phyloP scores from a whole-genome alignment of 2,113 vertebrate species.

The Eurystomus gularis region DNA sequence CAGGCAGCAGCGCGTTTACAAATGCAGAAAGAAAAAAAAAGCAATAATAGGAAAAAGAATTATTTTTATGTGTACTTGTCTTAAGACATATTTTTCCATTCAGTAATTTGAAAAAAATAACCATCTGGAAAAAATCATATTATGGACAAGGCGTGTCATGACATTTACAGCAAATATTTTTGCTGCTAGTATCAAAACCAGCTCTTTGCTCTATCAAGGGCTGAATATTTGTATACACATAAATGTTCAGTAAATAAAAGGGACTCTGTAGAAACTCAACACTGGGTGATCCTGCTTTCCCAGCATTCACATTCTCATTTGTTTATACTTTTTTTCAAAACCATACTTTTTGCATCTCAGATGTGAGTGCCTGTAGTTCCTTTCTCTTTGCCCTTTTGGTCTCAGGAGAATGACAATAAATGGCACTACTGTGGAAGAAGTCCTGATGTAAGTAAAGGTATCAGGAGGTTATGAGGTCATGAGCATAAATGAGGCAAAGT shows the following conservation, averaged over 20 bases:
- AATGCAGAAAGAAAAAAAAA: conserved; percentile 37
- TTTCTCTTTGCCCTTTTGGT: conserved; percentile 54
- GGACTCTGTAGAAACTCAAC: conserved; percentile 67
- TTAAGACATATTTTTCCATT: conserved; percentile 78
- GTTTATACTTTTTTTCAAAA: conserved; percentile 63
- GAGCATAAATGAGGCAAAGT: conserved; percentile 69
- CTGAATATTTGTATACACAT: conserved; percentile 61
- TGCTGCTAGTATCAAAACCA: conserved; percentile 75
- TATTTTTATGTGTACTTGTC: conserved; percentile 74
- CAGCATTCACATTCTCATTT: conserved; percentile 54
- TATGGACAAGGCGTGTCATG: conserved; percentile 80
- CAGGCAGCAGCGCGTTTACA: conserved; percentile 60
- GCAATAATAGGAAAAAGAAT: conserved; percentile 72
- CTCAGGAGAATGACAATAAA: conserved; percentile 63
- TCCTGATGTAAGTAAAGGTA: conserved; percentile 73
- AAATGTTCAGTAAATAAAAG: conserved; percentile 73
- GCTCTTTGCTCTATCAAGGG: conserved; percentile 69
- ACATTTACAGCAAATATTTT: conserved; percentile 83
- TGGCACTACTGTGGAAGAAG: conserved; percentile 24
- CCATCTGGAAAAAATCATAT: conserved; percentile 83
- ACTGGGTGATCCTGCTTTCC: background rate
- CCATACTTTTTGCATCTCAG: conserved; percentile 50
- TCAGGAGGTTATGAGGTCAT: conserved; percentile 49
- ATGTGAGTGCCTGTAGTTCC: conserved; percentile 46
- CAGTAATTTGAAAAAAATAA: conserved; percentile 78